phyloP scores from a whole-genome alignment of 1,140 invertebrate genomes.

The Epicauta chinensis region DNA sequence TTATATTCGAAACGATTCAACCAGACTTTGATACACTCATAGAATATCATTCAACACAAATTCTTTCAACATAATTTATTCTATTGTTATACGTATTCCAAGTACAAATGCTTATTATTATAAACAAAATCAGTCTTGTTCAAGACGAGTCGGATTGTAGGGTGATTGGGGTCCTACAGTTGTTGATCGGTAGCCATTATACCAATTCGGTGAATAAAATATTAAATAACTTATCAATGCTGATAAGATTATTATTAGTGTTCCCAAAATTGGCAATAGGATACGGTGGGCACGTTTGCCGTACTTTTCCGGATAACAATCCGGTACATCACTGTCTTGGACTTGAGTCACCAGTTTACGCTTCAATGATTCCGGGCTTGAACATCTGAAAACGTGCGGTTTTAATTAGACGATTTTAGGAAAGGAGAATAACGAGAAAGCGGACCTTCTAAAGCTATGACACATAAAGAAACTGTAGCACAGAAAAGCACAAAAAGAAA shows the following conservation, averaged over 20 bases:
- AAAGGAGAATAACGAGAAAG: no score
- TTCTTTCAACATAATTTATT: neutral
- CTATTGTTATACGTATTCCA: no score
- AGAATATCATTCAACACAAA: conserved; percentile 4
- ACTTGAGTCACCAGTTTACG: conserved; percentile 26
- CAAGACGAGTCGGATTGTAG: conserved; percentile 22
- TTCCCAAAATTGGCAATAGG: conserved; percentile 26
- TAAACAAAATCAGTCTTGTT: conserved; percentile 13
- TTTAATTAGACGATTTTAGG: neutral
- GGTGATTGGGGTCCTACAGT: conserved; percentile 32
- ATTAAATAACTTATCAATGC: conserved; percentile 35
- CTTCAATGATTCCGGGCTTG: conserved; percentile 22
- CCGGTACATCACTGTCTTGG: conserved; percentile 20
- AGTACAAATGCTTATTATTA: neutral
- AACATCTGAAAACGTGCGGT: conserved; percentile 27
- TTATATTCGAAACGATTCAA: no score
- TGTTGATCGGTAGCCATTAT: conserved; percentile 5
- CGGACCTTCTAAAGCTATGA: no score
- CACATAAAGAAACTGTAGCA: no score
- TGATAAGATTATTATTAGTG: conserved; percentile 24
- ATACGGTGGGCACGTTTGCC: conserved; percentile 28
- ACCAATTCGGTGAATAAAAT: conserved; percentile 23
- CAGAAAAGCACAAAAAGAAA: no score
- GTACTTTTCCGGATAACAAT: conserved; percentile 31
- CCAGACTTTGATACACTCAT: neutral